Base-by-base conservation (phyloP, 1,140 invertebrate species). In the Drosophila rufa region DNA sequence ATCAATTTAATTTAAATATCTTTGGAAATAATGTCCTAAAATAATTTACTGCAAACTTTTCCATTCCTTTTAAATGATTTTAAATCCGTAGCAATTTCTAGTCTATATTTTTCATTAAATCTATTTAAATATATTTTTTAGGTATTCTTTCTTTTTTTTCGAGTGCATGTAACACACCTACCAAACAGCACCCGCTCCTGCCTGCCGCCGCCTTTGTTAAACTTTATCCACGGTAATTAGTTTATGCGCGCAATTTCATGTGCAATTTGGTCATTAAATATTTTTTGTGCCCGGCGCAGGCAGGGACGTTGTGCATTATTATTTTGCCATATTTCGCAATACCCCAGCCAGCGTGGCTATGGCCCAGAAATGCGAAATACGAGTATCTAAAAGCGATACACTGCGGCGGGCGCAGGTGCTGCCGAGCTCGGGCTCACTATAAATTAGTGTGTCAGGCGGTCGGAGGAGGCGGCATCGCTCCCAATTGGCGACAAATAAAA, bases 401-500 rank as follows among this genome's bases (percentile, higher is more conserved):
- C 58, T 75, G 64, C 57, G 74, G 62, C 48, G 55, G 85, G 69
- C 81, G 58, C 84, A 89, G 85, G 84, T 89, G 84, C 80, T 67
- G 22, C 45, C 40, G 58, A 47, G 69, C 69, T 43, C 43, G 19
- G 62, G 74, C 78, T 68, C 76, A 89, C 84, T 89, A 90, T 80
- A 87, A 89, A 90, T 89, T 79, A 70, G 67, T 83, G 58, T 55
- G 70, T 75, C 69, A 73, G 58, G 69, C 69, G 69, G 69, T 73
- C 46, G 59, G 27, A 30, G 27, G 30, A 8, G 2, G 30, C 46
- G 30, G 70, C 56, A 74, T 68, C 65, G 78, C 50, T 89, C 84
- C 84, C 84, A 89, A 89, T 89, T 89, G 84, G 84, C 84, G 84
- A 89, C 84, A 89, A 89, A 89, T 90, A 90, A 89, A 89, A 89